Evolutionary conservation across 2,888 invertebrate species (phyloP), one percentile per base, ranked within the genome.

Genomic region (Scrobipalpa costella): DNA sequence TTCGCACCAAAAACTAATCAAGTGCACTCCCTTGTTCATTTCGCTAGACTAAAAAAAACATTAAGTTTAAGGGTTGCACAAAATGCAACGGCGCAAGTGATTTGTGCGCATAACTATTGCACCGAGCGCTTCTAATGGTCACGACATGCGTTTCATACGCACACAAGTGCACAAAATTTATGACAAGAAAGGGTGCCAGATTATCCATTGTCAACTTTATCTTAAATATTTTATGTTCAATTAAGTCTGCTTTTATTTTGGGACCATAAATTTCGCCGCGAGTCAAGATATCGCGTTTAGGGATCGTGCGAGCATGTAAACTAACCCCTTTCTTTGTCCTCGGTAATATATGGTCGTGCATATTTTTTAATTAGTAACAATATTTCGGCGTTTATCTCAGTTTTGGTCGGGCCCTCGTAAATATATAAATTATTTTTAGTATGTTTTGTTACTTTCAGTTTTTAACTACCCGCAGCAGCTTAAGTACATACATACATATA

Each of bases 131-230:
- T 83, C 82, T 87, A 88, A 89, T 88, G 85, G 84, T 74, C 69
- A 75, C 78, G 83, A 81, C 86, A 84, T 86, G 85, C 88, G 85
- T 27, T 67, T 71, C 80, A 76, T 73, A 77, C 49, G 49, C 77
- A 80, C 82, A 81, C 77, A 76, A 79, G 76, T 82, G 78, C 79
- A 77, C 78, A 83, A 86, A 88, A 90, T 89, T 90, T 90, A 90
- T 85, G 73, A 73, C 69, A 84, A 85, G 85, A 86, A 85, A 86
- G 86, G 88, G 89, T 87, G 74, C 69, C 70, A 78, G 79, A 78
- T 84, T 83, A 88, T 76, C 83, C 75, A 84, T 83, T 88, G 89
- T 88, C 79, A 85, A 87, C 83, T 81, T 80, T 84, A 88, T 88
- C 85, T 90, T 90, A 81, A 83, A 86, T 84, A 85, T 87, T 88